These are phyloP conservation scores for Camelus dromedarius DNA, from an alignment of 2,113 vertebrate species.

Conservation along the genomic window DNA sequence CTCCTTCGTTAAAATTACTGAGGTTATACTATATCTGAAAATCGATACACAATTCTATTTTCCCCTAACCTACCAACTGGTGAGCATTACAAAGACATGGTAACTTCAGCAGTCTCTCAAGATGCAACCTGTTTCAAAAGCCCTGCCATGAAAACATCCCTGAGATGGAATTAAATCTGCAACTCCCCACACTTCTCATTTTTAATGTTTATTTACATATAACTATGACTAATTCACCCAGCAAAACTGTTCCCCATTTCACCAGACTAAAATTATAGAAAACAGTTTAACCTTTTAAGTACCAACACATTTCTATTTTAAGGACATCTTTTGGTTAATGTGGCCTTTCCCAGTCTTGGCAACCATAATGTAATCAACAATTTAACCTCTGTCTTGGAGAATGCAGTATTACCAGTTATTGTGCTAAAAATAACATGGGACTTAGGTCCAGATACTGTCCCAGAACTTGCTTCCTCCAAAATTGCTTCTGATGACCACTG, in stretches of 20 bases:
- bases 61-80: conserved; percentile 15
- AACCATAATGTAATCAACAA: conserved; percentile 41
- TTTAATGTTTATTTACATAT: conserved; percentile 30
- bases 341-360: not conserved
- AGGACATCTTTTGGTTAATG: conserved; percentile 8
- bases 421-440: conserved; percentile 38
- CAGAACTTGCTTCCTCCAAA: conserved; percentile 51
- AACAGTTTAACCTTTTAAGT: conserved; percentile 45
- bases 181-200: conserved; percentile 4
- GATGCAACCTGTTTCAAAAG: conserved; percentile 40
- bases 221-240: conserved; percentile 12
- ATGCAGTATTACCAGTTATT: not conserved
- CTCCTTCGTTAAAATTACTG: conserved; percentile 24
- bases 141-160: not conserved
- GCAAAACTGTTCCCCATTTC: not conserved
- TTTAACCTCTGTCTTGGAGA: conserved; percentile 36
- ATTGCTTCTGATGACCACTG: conserved; percentile 15
- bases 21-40: not conserved
- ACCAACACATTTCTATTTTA: conserved; percentile 42
- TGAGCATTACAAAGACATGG: not conserved
- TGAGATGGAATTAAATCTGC: not conserved
- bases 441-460: not conserved
- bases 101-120: not conserved
- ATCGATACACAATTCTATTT: conserved; percentile 1
- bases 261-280: not conserved